Percentiles rank a stretch among this genome's conserved stretches.
Conservation (phyloP, 2,888 invertebrate species). For the Watsonalla binaria region DNA sequence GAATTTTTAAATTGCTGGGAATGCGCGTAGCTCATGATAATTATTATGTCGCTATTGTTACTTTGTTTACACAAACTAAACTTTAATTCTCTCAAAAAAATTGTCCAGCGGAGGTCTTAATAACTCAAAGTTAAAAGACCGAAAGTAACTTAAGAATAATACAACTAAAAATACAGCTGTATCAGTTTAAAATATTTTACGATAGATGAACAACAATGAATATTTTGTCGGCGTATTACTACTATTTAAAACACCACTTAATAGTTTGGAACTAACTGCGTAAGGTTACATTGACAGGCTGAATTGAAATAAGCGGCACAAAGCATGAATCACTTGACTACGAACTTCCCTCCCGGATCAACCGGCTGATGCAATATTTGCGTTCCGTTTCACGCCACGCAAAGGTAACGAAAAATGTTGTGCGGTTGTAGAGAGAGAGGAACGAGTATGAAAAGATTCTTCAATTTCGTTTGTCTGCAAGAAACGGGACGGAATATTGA, state of each 20-base stretch:
- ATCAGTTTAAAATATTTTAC: conserved; percentile 3
- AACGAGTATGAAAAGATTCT: no score
- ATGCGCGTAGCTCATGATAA: conserved; percentile 62
- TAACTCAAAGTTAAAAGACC: conserved; percentile 49
- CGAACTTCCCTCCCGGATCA: background rate
- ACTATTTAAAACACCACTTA: background rate
- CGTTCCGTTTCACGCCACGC: conserved; percentile 20
- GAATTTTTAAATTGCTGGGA: conserved; percentile 39
- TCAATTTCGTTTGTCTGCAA: no score
- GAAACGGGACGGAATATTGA: no score
- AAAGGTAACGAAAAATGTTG: no score
- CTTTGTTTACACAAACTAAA: conserved; percentile 6
- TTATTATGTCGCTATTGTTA: conserved; percentile 15
- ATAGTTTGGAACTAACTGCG: background rate
- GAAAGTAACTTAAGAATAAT: conserved; percentile 19
- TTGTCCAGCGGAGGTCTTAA: conserved; percentile 39
- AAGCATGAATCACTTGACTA: background rate
- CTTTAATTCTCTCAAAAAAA: conserved; percentile 14
- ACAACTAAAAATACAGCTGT: conserved; percentile 11
- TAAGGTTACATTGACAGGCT: background rate
- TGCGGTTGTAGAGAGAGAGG: no score
- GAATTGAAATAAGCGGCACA: background rate
- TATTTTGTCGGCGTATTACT: background rate
- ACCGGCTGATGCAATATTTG: conserved; percentile 27
- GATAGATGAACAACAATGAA: background rate